These are phyloP conservation scores for Apamea epomidion DNA, from an alignment of 2,888 invertebrate species.

Conservation along the genomic window DNA sequence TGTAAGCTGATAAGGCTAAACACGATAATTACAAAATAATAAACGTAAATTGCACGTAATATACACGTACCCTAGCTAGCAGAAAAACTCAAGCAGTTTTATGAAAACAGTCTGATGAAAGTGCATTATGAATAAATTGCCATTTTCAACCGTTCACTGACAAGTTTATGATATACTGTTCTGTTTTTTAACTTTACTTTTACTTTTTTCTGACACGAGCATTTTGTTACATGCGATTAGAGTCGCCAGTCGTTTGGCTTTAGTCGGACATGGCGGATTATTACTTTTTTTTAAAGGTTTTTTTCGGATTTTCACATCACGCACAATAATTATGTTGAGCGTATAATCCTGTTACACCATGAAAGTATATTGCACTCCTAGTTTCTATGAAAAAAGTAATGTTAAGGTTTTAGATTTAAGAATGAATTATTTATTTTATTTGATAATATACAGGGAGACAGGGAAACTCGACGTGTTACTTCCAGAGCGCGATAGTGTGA, in stretches of 20 bases:
- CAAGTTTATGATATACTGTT: constrained; percentile 55
- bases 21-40: background rate
- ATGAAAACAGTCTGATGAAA: constrained; percentile 45
- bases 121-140: constrained; percentile 58
- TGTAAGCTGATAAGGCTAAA: background rate
- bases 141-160: constrained; percentile 36
- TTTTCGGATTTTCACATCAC: background rate
- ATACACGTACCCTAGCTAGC: constrained; percentile 14
- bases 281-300: background rate
- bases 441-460: too few relatives aligned
- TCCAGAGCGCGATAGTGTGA: too few relatives aligned
- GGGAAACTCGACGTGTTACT: too few relatives aligned
- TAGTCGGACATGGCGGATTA: background rate
- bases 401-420: too few relatives aligned
- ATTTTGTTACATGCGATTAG: constrained; percentile 46
- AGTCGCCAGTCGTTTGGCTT: constrained; percentile 7
- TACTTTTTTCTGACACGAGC: background rate
- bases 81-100: constrained; percentile 42
- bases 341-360: background rate
- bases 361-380: background rate
- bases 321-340: background rate
- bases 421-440: too few relatives aligned
- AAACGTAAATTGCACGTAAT: background rate
- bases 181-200: constrained; percentile 22
- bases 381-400: background rate